These are phyloP conservation scores for Melanotus villosus DNA, from an alignment of 2,888 invertebrate species.

Conservation along the genomic window DNA sequence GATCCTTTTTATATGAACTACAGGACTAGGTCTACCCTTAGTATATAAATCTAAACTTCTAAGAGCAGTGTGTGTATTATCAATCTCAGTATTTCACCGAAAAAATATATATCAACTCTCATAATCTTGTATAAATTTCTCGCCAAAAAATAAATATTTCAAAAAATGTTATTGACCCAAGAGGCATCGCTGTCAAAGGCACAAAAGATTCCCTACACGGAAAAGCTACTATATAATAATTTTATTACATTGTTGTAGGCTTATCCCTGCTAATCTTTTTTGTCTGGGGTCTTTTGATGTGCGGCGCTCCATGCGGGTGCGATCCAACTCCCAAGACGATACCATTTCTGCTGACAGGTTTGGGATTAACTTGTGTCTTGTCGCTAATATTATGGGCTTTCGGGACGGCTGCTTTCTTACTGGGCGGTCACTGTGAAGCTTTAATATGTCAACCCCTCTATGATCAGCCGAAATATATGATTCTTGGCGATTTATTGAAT, in stretches of 20 bases:
- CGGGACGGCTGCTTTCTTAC: slow-evolving; percentile 72
- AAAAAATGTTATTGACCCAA: too few species aligned
- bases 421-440: slow-evolving; percentile 78
- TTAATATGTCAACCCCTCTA: slow-evolving; percentile 82
- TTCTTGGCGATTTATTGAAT: slow-evolving; percentile 78
- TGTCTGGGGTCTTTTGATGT: slow-evolving; percentile 70
- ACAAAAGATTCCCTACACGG: neutral
- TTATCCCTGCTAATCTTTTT: slow-evolving; percentile 65
- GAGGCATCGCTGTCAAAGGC: neutral
- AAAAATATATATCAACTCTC: too few species aligned
- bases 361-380: slow-evolving; percentile 72
- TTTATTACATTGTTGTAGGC: slow-evolving; percentile 32
- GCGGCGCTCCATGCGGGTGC: slow-evolving; percentile 68
- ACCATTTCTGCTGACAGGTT: slow-evolving; percentile 67
- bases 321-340: slow-evolving; percentile 61
- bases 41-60: too few species aligned
- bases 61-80: too few species aligned
- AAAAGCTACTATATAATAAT: slow-evolving; percentile 1
- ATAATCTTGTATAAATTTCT: too few species aligned
- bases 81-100: too few species aligned
- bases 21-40: too few species aligned
- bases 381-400: slow-evolving; percentile 75
- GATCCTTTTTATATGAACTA: too few species aligned
- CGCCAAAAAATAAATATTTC: too few species aligned
- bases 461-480: slow-evolving; percentile 76